These are phyloP conservation scores for Rhopalosiphum nymphaeae DNA, from an alignment of 2,888 invertebrate genomes.

Conservation along the genomic window DNA sequence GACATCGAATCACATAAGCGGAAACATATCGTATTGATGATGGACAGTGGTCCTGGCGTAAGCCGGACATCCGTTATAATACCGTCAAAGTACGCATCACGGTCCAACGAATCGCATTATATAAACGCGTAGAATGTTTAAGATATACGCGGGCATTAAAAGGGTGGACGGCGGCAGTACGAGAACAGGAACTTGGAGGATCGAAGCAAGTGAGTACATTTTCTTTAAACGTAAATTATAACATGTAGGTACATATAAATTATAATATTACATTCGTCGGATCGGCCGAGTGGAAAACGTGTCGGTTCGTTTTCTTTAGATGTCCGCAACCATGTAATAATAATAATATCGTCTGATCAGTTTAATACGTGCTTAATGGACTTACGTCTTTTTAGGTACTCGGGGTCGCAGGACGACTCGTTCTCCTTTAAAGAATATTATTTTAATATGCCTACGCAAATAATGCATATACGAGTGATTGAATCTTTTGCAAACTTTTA, in stretches of 20 bases:
- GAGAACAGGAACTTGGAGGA: not conserved
- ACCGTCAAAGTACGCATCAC: constrained; percentile 49
- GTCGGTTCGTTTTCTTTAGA: constrained; percentile 25
- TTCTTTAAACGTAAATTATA: constrained; percentile 40
- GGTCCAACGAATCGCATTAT: constrained; percentile 35
- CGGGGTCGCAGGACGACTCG: not conserved
- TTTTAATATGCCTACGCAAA: not conserved
- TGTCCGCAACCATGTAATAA: not conserved
- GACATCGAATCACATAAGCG: not conserved
- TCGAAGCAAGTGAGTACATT: not conserved
- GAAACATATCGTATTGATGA: constrained; percentile 16
- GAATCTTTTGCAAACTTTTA: not conserved
- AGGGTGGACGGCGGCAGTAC: not conserved
- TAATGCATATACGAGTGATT: not conserved
- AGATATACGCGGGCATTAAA: not conserved
- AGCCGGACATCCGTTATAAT: constrained; percentile 58
- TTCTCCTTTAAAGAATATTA: not conserved
- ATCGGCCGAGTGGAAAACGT: constrained; percentile 4
- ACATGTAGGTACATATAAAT: not conserved
- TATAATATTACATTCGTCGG: not conserved
- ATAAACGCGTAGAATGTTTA: not conserved
- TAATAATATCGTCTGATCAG: constrained; percentile 17
- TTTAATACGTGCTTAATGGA: not conserved
- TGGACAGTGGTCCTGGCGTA: not conserved
- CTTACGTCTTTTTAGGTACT: not conserved